phyloP scores from a whole-genome alignment of 2,888 invertebrate species.

The Tigriopus californicus region DNA sequence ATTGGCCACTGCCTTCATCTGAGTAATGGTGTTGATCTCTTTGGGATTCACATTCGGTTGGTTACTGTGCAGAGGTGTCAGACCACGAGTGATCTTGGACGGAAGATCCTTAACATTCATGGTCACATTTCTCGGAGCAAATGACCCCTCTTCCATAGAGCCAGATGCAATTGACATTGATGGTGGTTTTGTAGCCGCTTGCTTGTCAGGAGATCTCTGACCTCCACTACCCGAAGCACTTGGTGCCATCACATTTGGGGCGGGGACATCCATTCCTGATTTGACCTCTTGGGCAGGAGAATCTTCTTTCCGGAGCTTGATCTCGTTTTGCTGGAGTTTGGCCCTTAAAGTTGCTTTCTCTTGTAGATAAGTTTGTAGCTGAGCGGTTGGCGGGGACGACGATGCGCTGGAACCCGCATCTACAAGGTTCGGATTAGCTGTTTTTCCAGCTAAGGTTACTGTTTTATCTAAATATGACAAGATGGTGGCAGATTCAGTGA shows the following conservation, averaged over 20 bases:
- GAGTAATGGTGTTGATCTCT: too few species aligned
- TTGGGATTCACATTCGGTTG: too few species aligned
- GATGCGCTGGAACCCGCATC: not conserved
- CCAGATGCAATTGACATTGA: not conserved
- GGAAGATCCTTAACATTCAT: conserved; percentile 14
- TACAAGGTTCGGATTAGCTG: conserved; percentile 12
- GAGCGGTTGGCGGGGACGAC: not conserved
- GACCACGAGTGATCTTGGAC: not conserved
- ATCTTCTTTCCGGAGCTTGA: too few species aligned
- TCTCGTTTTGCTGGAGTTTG: conserved; percentile 15
- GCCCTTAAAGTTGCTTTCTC: too few species aligned
- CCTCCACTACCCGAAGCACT: not conserved
- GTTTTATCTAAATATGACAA: conserved; percentile 43
- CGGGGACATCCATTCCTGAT: not conserved
- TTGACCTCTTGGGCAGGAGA: too few species aligned
- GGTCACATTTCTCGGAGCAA: conserved; percentile 7
- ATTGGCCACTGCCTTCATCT: too few species aligned
- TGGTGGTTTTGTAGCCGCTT: too few species aligned
- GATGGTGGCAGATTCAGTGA: conserved; percentile 39
- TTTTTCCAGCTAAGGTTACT: conserved; percentile 34
- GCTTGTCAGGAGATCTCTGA: not conserved
- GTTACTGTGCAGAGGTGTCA: not conserved
- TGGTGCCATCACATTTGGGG: conserved; percentile 17
- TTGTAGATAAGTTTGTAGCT: conserved; percentile 9
- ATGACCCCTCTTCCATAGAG: not conserved